Base-by-base conservation (phyloP, 2,888 invertebrate species). In the Epiperipatus broadwayi region DNA sequence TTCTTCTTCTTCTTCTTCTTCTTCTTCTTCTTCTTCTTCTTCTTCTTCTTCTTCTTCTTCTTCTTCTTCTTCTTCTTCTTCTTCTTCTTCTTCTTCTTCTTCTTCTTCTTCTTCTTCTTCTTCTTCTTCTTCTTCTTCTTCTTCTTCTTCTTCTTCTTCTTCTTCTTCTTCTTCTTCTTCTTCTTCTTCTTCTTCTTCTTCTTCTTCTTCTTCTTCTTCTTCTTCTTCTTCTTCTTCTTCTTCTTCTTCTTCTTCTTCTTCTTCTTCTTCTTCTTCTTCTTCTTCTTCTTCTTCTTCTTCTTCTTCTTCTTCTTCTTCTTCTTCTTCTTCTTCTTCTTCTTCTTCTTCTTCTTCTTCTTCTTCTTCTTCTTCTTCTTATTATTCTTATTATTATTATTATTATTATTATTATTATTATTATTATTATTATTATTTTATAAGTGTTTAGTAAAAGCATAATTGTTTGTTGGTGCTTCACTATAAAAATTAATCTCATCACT, bases 341-440 rank as follows among this genome's bases (percentile, higher is more conserved):
- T 25, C 25, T 8, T 25, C 25, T 8, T 25, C 25, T 8, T 25
- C 25, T 8, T 25, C 25, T 8, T 25, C 25, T 8, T 25, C 25
- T 8, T 25, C 25, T 8, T 25, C 25, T 8, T 25, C 25, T 8
- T 25, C 25, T n/a, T n/a, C n/a, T n/a, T n/a, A n/a, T n/a, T n/a
- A n/a, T n/a, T n/a, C n/a, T n/a, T n/a, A n/a, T n/a, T 8, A 25
- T n/a, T n/a, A 25, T 25, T n/a, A 25, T 25, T n/a, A 25, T 25
- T n/a, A 25, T 25, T n/a, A 25, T 25, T n/a, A 25, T 25, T n/a
- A 25, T 25, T n/a, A 25, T 25, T n/a, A 25, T 25, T n/a, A 25
- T 25, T 25, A 25, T 25, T n/a, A 25, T 25, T n/a, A 25, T 25
- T n/a, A 25, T 25, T n/a, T 25, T n/a, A n/a, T n/a, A n/a, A n/a